phyloP scores from a whole-genome alignment of 2,888 invertebrate genomes.

The Chaetoderma sp. region DNA sequence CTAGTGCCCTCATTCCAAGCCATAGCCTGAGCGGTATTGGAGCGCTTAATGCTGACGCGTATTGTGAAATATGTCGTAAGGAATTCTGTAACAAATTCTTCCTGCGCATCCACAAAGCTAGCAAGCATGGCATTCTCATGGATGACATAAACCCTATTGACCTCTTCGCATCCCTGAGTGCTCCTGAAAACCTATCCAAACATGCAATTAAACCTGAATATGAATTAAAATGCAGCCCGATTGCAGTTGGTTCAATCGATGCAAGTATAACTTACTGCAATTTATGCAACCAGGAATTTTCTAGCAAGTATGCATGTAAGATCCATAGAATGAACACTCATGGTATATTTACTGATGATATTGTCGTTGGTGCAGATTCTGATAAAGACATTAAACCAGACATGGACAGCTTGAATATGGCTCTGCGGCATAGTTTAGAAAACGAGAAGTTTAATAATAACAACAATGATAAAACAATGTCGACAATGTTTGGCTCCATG shows the following conservation, averaged over 20 bases:
- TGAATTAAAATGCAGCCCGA: no score
- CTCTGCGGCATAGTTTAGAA: neutral
- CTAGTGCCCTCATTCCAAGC: conserved; percentile 6
- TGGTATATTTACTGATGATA: conserved; percentile 54
- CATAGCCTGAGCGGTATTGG: conserved; percentile 46
- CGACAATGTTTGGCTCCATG: conserved; percentile 67
- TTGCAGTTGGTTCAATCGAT: conserved; percentile 41
- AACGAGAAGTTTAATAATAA: neutral
- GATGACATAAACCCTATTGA: conserved; percentile 35
- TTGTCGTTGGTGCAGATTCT: conserved; percentile 20
- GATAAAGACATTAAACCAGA: conserved; percentile 9
- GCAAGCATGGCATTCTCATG: conserved; percentile 64
- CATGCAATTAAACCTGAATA: no score
- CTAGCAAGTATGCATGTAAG: conserved; percentile 81
- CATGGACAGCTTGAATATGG: neutral
- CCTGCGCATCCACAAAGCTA: conserved; percentile 66
- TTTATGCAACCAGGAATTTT: conserved; percentile 81
- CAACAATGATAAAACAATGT: conserved; percentile 15
- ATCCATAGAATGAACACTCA: conserved; percentile 63
- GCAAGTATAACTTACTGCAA: conserved; percentile 53
- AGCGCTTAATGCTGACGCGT: conserved; percentile 79
- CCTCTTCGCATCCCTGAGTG: neutral
- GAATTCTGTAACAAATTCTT: conserved; percentile 68
- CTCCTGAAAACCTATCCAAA: neutral
- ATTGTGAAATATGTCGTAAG: conserved; percentile 88